A percentile compares a stretch with the other conserved stretches of the same genome.
These are phyloP conservation scores for Ambastaia sidthimunki DNA, from an alignment of 2,797 vertebrate genomes.

Conservation along the genomic window DNA sequence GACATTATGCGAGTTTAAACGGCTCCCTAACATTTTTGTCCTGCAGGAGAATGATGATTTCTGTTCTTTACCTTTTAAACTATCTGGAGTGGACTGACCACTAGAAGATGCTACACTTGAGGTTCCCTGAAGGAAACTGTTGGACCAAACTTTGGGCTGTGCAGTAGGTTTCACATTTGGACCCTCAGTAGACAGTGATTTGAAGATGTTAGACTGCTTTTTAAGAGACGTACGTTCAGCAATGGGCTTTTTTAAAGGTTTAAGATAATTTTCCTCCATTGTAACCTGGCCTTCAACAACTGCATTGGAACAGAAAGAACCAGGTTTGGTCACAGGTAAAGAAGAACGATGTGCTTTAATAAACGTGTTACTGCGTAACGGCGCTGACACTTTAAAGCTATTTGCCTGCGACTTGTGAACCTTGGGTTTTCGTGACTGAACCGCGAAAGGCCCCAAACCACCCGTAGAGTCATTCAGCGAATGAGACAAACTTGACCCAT, in stretches of 20 bases:
- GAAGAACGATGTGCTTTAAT: slow-evolving; percentile 63
- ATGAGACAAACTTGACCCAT: slow-evolving; percentile 56
- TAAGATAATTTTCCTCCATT: slow-evolving; percentile 26
- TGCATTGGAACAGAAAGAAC: slow-evolving; percentile 59
- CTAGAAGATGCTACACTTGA: slow-evolving; percentile 47
- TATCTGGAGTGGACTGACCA: slow-evolving; percentile 3
- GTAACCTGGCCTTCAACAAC: slow-evolving; percentile 55
- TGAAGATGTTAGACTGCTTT: slow-evolving; percentile 62
- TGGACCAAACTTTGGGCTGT: slow-evolving; percentile 39
- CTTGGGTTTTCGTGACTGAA: slow-evolving; percentile 29
- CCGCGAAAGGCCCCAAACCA: slow-evolving; percentile 46
- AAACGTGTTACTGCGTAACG: slow-evolving; percentile 75
- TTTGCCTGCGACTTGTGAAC: slow-evolving; percentile 52
- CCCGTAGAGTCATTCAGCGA: slow-evolving; percentile 45
- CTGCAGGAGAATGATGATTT: slow-evolving; percentile 12
- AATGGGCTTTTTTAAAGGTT: slow-evolving; percentile 56
- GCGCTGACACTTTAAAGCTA: slow-evolving; percentile 62
- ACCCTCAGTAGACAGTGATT: slow-evolving; percentile 63
- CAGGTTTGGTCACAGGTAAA: slow-evolving; percentile 55
- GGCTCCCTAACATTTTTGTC: not conserved
- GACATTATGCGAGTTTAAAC: slow-evolving; percentile 17
- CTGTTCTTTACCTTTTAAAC: slow-evolving; percentile 17
- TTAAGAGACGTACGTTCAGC: slow-evolving; percentile 65
- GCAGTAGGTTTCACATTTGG: slow-evolving; percentile 35
- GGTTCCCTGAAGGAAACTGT: slow-evolving; percentile 35